Evolutionary conservation across 2,888 invertebrate genomes (phyloP).

Genomic region (Serripes groenlandicus): DNA sequence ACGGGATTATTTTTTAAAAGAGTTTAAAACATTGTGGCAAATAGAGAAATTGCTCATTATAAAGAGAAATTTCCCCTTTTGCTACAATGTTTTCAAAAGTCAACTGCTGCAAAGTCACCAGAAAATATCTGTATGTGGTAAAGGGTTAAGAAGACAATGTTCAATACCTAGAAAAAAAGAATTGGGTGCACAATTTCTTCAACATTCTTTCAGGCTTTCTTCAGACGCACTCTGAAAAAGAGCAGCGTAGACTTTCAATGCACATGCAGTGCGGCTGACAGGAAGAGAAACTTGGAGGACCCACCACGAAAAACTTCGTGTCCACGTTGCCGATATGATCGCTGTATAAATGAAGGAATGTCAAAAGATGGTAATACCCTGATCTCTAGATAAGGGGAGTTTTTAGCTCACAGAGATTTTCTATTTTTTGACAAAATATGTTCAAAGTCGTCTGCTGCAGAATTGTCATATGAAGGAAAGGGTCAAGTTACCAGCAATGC

Average conservation of each 20-base stretch:
- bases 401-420: too few species aligned
- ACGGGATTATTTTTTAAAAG: background rate
- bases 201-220: conserved; percentile 27
- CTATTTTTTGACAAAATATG: too few species aligned
- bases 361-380: conserved; percentile 84
- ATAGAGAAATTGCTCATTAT: background rate
- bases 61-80: background rate
- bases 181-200: background rate
- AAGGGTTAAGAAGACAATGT: background rate
- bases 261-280: conserved; percentile 43
- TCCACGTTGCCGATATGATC: conserved; percentile 81
- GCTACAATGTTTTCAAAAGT: background rate
- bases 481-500: too few species aligned
- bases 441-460: too few species aligned
- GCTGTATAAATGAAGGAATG: conserved; percentile 84
- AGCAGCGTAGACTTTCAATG: conserved; percentile 43
- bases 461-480: too few species aligned
- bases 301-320: conserved; percentile 70
- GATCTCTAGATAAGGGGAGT: too few species aligned
- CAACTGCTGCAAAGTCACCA: background rate
- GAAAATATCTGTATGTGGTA: background rate
- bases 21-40: background rate
- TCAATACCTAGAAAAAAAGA: background rate
- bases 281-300: conserved; percentile 20
- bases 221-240: conserved; percentile 40